A percentile compares a stretch with the other conserved stretches of the same genome.
Conservation (phyloP, 2,797 vertebrate genomes). For the Bovichtus variegatus region DNA sequence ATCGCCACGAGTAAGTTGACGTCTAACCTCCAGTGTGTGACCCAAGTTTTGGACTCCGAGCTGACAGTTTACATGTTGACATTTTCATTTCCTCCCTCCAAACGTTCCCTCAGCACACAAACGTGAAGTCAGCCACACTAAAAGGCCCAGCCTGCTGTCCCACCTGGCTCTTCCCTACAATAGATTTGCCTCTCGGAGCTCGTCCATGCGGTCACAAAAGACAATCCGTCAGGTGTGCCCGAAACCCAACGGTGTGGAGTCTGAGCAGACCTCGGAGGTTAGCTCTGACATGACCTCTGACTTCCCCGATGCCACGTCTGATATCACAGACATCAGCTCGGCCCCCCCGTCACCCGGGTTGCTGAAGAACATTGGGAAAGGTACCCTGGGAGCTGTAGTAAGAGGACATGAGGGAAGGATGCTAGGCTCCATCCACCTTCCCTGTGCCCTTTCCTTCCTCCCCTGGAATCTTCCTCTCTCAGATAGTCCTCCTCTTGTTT, state of each 20-base stretch:
- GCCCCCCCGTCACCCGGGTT: constrained; percentile 68
- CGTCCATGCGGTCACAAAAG: constrained; percentile 68
- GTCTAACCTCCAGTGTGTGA: background rate
- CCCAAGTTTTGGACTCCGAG: background rate
- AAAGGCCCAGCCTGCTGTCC: constrained; percentile 90
- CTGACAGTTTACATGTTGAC: constrained; percentile 43
- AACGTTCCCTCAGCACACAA: constrained; percentile 85
- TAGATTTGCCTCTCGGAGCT: constrained; percentile 73
- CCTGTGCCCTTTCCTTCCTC: constrained; percentile 50
- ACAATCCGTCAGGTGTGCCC: constrained; percentile 81
- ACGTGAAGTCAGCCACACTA: constrained; percentile 80
- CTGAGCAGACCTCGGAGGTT: constrained; percentile 51
- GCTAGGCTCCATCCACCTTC: constrained; percentile 35
- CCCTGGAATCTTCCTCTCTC: constrained; percentile 31
- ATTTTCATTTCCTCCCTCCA: constrained; percentile 73
- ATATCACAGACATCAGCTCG: constrained; percentile 69
- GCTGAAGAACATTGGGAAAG: constrained; percentile 81
- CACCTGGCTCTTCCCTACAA: constrained; percentile 89
- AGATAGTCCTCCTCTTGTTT: constrained; percentile 28
- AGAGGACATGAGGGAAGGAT: constrained; percentile 54
- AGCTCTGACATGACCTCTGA: constrained; percentile 66
- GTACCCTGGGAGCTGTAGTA: constrained; percentile 75
- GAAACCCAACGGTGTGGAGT: constrained; percentile 80
- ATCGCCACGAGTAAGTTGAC: constrained; percentile 94
- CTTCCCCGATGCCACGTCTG: constrained; percentile 61